Evolutionary conservation across 2,888 invertebrate species (phyloP).

Genomic region (Xestia sexstrigata): DNA sequence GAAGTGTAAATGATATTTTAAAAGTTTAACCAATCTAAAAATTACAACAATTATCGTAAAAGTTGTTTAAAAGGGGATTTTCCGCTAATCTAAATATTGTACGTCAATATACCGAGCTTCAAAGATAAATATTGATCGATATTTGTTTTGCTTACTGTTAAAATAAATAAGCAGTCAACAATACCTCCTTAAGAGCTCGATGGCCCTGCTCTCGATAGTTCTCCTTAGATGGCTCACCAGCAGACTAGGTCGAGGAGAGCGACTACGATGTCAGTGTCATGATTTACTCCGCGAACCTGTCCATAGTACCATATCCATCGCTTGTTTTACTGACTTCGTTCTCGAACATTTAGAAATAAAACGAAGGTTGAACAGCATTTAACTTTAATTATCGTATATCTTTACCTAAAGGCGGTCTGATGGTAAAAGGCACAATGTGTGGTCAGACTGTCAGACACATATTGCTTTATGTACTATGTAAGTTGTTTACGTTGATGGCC

Average conservation of each 20-base stretch:
- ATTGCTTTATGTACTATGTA: slow-evolving; percentile 76
- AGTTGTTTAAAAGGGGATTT: neutral
- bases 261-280: slow-evolving; percentile 88
- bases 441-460: slow-evolving; percentile 84
- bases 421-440: slow-evolving; percentile 77
- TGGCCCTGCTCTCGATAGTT: slow-evolving; percentile 90
- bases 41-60: neutral
- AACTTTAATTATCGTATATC: slow-evolving; percentile 41
- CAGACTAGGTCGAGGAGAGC: slow-evolving; percentile 90
- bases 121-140: slow-evolving; percentile 32
- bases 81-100: neutral
- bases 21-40: neutral
- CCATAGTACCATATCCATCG: slow-evolving; percentile 72
- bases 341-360: slow-evolving; percentile 48
- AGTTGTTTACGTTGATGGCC: slow-evolving; percentile 80
- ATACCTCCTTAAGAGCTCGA: slow-evolving; percentile 86
- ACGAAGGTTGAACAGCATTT: slow-evolving; percentile 42
- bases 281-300: slow-evolving; percentile 73
- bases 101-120: neutral
- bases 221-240: slow-evolving; percentile 90
- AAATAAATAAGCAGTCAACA: slow-evolving; percentile 79
- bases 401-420: slow-evolving; percentile 39
- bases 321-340: slow-evolving; percentile 66
- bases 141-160: slow-evolving; percentile 38
- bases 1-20: neutral